Base-by-base conservation (phyloP, 2,113 vertebrate species). In the Caranx melampygus region DNA sequence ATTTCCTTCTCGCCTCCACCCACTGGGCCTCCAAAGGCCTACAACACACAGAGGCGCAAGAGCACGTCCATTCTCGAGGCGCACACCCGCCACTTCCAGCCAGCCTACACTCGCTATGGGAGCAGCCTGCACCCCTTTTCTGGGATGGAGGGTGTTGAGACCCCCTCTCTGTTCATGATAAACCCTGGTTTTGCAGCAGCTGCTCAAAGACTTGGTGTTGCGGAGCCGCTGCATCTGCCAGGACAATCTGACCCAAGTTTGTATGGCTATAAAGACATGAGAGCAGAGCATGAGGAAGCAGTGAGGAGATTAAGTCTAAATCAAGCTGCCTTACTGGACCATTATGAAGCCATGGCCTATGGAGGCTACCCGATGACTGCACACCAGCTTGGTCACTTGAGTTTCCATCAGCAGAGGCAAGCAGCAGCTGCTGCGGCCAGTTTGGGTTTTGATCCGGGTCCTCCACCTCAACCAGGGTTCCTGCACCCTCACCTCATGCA, bases 61-160 rank as follows among this genome's bases (percentile, higher is more conserved):
- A 99, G 98, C 94, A 99, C 98, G 75, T 99, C 98, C 85, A 96
- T 98, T 94, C 94, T 99, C 82, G 98, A 99, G 95, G 97, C 97
- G 21, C 98, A 98, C 86, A 97, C 96, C 8, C 95, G 95, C 64
- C 97, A 97, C 83, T 97, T 97, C 86, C 97, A 97, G 92, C 96
- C 97, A 13, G 91, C 96, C 82, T 96, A 96, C 92, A 93, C 96
- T 81, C 96, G 96, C 90, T 93, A 95, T 31, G 97, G 96, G 82
- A 96, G 96, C 90, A 96, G 91, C 90, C 94, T 96, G 88, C 96
- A 96, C 79, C 95, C 96, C 31, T 95, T 95, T 72, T 93, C 94
- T 83, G 94, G 95, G 71, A 67, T 92, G 68, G 97, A 96, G 89
- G 77, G 40, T 0, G 69, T 63, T 9, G 94, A 90, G 55, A 49